phyloP scores from a whole-genome alignment of 2,113 vertebrate species.

The Taurulus bubalis region DNA sequence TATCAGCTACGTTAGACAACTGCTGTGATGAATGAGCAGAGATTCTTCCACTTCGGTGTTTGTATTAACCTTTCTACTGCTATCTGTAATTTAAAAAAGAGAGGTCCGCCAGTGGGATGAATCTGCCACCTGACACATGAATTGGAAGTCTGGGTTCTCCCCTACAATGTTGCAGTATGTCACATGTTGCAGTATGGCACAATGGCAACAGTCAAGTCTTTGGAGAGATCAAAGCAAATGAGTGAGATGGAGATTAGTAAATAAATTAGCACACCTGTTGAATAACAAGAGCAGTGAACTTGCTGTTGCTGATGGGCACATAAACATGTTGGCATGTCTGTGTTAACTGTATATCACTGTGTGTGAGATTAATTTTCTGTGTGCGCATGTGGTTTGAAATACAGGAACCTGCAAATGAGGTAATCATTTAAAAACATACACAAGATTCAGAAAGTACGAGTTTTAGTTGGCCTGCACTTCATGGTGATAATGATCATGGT shows the following conservation, averaged over 20 bases:
- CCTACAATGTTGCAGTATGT: conserved; percentile 16
- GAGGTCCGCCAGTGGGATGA: not conserved
- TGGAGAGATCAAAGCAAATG: conserved; percentile 19
- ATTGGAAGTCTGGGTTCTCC: conserved; percentile 8
- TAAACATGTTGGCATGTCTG: not conserved
- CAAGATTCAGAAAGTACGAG: not conserved
- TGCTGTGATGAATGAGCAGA: conserved; percentile 29
- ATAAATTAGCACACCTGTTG: conserved; percentile 6
- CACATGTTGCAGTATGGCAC: conserved; percentile 45
- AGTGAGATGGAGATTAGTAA: conserved; percentile 3
- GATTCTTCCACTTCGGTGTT: conserved; percentile 8
- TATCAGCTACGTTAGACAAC: conserved; percentile 38
- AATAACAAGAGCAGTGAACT: not conserved
- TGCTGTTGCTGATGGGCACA: not conserved
- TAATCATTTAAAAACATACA: not conserved
- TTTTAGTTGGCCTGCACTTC: not conserved
- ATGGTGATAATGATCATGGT: conserved; percentile 6
- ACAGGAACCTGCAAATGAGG: not conserved
- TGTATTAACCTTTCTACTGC: conserved; percentile 7
- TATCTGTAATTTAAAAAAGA: not conserved
- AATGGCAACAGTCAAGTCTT: conserved; percentile 49
- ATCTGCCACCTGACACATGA: conserved; percentile 17
- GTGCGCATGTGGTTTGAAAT: not conserved
- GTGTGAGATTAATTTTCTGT: not conserved
- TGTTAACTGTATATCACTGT: not conserved